Base-by-base conservation (phyloP, 2,113 vertebrate genomes). In the Caranx ignobilis region DNA sequence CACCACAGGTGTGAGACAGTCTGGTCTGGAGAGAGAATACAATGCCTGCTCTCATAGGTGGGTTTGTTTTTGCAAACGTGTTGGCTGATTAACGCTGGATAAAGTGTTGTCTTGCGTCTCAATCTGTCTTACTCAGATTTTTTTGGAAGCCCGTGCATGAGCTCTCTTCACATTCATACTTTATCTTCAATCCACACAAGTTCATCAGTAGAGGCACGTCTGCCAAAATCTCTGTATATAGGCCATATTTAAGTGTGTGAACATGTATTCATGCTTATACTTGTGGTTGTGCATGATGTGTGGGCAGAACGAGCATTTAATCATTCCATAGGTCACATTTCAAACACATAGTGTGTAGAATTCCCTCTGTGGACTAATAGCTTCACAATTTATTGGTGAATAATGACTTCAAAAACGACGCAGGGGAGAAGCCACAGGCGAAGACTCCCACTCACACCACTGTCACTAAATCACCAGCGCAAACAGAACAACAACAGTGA, bases 31-130 rank as follows among this genome's bases (percentile, higher is more conserved):
- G 45, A 62, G 34, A 0, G 21, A 79, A 64, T 21, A 89, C 87
- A 87, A 87, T 81, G 74, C 26, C 62, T 61, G 73, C 79, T 62
- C 73, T 89, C 77, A 87, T 83, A 64, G 18, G 4, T 6, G 21
- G 26, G 61, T 47, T 75, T 89, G 87, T 87, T 87, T 71, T 83
- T 66, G 79, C 19, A 10, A 43, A 73, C 34, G 0, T 37, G 76
- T 48, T 71, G 61, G 63, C 68, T 70, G 79, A 82, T 82, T 79
- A 63, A 60, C 9, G 6, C 50, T 16, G 63, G 81, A 92, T 93
- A 88, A 89, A 78, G 35, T 65, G 68, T 84, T 84, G 77, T 85
- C 85, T 89, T 78, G 64, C 26, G 70, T 84, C 61, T 71, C 62
- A 67, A 86, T 88, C 89, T 85, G 81, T 73, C 79, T 90, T n/a